A percentile compares a stretch with the other conserved stretches of the same genome.
phyloP scores from a whole-genome alignment of 2,797 vertebrate genomes.

The Masticophis lateralis region DNA sequence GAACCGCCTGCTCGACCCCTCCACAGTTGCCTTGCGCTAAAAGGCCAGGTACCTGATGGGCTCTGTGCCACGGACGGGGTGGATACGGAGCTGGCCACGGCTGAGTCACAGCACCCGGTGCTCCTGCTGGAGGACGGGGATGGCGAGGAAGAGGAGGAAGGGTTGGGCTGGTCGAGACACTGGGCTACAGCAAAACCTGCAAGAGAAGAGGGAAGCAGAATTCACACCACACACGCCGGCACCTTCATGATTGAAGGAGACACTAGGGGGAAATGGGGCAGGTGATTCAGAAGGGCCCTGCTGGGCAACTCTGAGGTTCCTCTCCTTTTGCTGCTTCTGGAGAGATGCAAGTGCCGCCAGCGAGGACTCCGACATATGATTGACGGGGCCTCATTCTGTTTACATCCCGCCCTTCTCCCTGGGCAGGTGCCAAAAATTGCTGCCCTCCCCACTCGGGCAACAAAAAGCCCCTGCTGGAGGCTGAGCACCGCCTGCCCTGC shows the following conservation, averaged over 20 bases:
- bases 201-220: constrained; percentile 42
- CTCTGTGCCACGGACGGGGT: constrained; percentile 81
- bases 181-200: constrained; percentile 96
- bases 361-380: neutral
- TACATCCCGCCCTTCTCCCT: neutral
- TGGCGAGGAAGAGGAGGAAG: constrained; percentile 82
- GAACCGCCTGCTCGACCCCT: neutral
- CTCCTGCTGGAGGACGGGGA: constrained; percentile 80
- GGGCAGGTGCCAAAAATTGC: neutral
- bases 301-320: neutral
- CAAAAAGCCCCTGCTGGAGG: neutral
- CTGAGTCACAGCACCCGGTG: constrained; percentile 82
- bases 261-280: neutral
- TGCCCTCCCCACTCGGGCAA: neutral
- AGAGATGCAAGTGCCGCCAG: neutral
- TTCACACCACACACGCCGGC: neutral
- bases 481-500: neutral
- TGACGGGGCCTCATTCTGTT: neutral
- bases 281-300: neutral
- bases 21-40: neutral
- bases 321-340: neutral
- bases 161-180: constrained; percentile 83
- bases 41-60: constrained; percentile 79
- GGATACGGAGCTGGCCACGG: constrained; percentile 80
- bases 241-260: too few species aligned